These are phyloP conservation scores for Trichonephila clavata DNA, from an alignment of 1,140 invertebrate species.

Conservation along the genomic window DNA sequence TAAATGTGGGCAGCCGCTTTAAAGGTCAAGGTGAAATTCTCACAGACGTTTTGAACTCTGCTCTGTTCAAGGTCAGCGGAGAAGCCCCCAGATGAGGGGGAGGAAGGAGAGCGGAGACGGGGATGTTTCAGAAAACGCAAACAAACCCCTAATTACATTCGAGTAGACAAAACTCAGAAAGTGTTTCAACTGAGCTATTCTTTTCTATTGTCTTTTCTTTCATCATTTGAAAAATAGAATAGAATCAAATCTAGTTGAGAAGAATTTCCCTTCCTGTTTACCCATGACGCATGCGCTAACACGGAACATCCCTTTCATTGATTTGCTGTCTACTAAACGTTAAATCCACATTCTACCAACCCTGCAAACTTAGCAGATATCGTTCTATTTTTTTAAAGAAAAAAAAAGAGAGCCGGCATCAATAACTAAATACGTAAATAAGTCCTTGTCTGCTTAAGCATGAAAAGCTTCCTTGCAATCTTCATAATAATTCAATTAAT, in stretches of 20 bases:
- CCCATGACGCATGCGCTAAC: conserved; percentile 6
- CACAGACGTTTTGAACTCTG: conserved; percentile 35
- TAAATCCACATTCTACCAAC: conserved; percentile 24
- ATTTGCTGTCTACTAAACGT: conserved; percentile 54
- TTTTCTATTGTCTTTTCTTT: not conserved
- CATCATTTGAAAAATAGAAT: conserved; percentile 26
- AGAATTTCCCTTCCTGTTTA: conserved; percentile 47
- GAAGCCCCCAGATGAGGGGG: not conserved
- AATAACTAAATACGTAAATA: conserved; percentile 24
- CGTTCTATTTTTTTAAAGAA: not conserved
- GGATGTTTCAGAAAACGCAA: not conserved
- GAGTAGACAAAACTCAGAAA: not conserved
- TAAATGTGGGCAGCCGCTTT: not conserved
- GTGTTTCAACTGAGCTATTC: not conserved
- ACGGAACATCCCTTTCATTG: conserved; percentile 56
- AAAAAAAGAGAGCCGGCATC: not conserved
- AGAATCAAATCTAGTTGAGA: not conserved
- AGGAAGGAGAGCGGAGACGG: not conserved
- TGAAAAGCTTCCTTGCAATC: not conserved
- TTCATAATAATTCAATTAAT: conserved; percentile 36
- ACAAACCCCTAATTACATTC: not conserved
- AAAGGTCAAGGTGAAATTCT: conserved; percentile 60
- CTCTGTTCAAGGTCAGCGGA: conserved; percentile 8
- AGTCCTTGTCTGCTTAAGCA: not conserved
- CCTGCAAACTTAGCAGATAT: conserved; percentile 7